Conservation (phyloP, 2,888 invertebrate species). For the Drosophila pegasa region DNA sequence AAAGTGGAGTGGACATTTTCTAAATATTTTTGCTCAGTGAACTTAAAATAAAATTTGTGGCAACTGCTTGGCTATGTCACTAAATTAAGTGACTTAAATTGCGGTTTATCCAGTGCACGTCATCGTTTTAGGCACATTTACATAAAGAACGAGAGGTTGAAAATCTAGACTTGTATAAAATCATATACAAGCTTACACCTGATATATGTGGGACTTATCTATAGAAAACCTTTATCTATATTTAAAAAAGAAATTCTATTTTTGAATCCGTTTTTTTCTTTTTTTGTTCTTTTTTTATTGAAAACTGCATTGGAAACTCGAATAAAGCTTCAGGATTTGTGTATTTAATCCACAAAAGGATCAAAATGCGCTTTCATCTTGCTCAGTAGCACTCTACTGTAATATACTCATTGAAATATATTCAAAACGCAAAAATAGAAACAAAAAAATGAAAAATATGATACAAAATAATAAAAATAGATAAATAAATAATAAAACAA, state of each 20-base stretch:
- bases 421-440: neutral
- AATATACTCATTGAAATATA: neutral
- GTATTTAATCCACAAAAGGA: too few species aligned
- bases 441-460: neutral
- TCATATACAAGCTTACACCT: slow-evolving; percentile 10
- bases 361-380: too few species aligned
- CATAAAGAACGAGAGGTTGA: neutral
- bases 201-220: too few species aligned
- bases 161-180: neutral
- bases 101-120: slow-evolving; percentile 1
- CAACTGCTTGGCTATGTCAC: neutral
- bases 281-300: too few species aligned
- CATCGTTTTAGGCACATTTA: neutral
- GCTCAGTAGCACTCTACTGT: neutral
- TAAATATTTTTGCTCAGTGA: neutral
- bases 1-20: slow-evolving; percentile 13
- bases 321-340: too few species aligned
- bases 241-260: too few species aligned
- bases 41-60: neutral
- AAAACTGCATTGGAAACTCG: too few species aligned
- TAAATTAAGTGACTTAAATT: neutral
- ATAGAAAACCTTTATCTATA: too few species aligned
- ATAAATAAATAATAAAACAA: neutral
- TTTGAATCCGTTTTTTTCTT: too few species aligned
- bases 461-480: too few species aligned